phyloP scores from a whole-genome alignment of 2,888 invertebrate genomes.

The Ornithoptera priamus region DNA sequence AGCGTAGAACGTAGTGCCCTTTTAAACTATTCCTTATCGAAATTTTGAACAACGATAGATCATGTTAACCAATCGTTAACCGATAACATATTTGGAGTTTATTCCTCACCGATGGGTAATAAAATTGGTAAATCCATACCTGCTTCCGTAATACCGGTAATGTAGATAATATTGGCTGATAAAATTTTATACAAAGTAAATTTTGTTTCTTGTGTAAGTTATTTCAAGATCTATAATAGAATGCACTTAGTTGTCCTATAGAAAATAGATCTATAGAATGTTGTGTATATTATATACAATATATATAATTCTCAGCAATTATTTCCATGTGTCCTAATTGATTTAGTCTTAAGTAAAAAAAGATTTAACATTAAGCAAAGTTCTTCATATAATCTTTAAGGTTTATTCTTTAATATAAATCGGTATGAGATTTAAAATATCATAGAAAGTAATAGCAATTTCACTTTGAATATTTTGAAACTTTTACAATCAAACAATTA shows the following conservation, averaged over 20 bases:
- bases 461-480: not conserved
- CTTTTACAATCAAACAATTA: not conserved
- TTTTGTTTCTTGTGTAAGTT: too few relatives aligned
- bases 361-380: not conserved
- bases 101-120: constrained; percentile 3
- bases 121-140: not conserved
- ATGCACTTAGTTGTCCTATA: too few relatives aligned
- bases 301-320: too few relatives aligned
- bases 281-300: too few relatives aligned
- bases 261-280: too few relatives aligned
- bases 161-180: not conserved
- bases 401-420: not conserved
- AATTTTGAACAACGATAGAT: not conserved
- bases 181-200: not conserved
- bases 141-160: not conserved
- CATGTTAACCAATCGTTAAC: constrained; percentile 1
- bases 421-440: not conserved
- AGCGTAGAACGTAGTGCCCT: too few relatives aligned
- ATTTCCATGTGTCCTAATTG: too few relatives aligned
- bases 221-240: too few relatives aligned
- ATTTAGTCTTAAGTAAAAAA: too few relatives aligned
- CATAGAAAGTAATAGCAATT: not conserved
- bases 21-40: too few relatives aligned
- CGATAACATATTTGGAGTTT: not conserved
- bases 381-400: not conserved